A percentile compares a stretch with the other conserved stretches of the same genome.
phyloP scores from a whole-genome alignment of 2,797 vertebrate genomes.

The Poecile montanus region DNA sequence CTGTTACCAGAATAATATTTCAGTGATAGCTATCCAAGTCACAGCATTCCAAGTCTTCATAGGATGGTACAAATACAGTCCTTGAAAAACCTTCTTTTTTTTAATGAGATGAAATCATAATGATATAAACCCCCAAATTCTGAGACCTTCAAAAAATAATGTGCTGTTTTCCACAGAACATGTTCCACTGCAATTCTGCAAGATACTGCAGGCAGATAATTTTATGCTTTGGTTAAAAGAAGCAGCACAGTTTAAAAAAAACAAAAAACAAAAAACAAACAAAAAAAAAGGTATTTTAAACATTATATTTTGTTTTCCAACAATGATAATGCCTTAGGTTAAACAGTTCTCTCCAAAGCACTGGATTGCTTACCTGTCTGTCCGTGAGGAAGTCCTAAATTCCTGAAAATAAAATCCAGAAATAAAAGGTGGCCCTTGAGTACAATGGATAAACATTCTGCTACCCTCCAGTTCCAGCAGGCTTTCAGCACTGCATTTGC shows the following conservation, averaged over 20 bases:
- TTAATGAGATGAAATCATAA: slow-evolving; percentile 17
- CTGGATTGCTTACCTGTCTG: background rate
- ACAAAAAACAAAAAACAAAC: too few relatives aligned
- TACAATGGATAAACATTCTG: background rate
- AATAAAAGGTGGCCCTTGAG: background rate
- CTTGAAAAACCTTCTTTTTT: slow-evolving; percentile 43
- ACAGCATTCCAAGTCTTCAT: slow-evolving; percentile 35
- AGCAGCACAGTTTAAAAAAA: background rate
- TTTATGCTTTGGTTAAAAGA: background rate
- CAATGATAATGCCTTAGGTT: background rate
- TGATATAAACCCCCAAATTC: background rate
- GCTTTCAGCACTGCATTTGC: background rate
- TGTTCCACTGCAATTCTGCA: background rate
- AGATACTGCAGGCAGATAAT: background rate
- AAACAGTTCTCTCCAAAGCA: background rate
- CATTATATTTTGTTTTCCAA: background rate
- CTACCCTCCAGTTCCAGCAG: background rate
- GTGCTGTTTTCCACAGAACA: background rate
- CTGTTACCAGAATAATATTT: background rate
- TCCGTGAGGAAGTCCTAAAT: background rate
- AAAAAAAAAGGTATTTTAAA: background rate
- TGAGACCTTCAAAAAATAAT: background rate
- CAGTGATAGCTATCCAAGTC: background rate
- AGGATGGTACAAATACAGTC: slow-evolving; percentile 7
- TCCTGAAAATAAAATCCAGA: background rate